phyloP scores from a whole-genome alignment of 2,113 vertebrate species.

The Pampusana beccarii region DNA sequence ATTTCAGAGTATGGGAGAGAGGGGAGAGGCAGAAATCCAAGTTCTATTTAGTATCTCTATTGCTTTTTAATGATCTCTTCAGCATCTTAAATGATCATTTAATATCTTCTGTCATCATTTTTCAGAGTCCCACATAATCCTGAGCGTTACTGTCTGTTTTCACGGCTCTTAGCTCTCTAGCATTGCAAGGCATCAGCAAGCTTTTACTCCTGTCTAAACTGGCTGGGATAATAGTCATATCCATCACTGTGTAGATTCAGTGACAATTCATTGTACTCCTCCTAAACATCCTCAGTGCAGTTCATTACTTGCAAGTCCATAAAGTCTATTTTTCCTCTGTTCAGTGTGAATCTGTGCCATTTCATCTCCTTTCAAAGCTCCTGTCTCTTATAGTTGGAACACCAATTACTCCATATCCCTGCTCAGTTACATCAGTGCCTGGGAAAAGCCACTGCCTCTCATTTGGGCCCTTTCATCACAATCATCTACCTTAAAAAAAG shows the following conservation, averaged over 20 bases:
- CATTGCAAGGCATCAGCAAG: slow-evolving; percentile 15
- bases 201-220: neutral
- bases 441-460: neutral
- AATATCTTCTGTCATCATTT: slow-evolving; percentile 26
- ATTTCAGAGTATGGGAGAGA: neutral
- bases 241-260: neutral
- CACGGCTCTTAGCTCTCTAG: neutral
- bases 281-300: neutral
- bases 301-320: neutral
- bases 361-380: neutral
- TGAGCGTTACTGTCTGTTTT: neutral
- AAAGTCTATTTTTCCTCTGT: neutral
- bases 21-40: slow-evolving; percentile 18
- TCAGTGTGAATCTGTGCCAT: neutral
- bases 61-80: slow-evolving; percentile 44
- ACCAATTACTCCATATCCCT: neutral
- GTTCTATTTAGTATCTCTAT: slow-evolving; percentile 4
- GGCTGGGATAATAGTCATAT: neutral
- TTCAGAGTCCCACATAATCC: neutral
- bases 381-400: neutral
- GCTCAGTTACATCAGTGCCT: neutral
- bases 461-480: neutral
- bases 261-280: neutral
- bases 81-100: slow-evolving; percentile 19
- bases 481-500: neutral